Percentiles rank a stretch among this genome's conserved stretches.
phyloP scores from a whole-genome alignment of 2,888 invertebrate species.

The Merodon equestris region DNA sequence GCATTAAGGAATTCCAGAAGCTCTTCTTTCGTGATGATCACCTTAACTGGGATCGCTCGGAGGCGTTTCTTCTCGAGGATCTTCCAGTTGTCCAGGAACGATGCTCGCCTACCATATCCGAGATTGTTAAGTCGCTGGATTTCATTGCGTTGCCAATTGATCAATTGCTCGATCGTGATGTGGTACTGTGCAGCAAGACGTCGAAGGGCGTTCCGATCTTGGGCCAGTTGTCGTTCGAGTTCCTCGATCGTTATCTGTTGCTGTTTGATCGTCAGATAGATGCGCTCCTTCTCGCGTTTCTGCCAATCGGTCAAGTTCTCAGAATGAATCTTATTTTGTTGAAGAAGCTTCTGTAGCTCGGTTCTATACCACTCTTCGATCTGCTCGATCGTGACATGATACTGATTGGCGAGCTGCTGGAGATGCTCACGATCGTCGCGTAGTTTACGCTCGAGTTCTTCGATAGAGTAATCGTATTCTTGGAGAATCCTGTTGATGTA shows the following conservation, averaged over 20 bases:
- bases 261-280: constrained; percentile 71
- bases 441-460: constrained; percentile 74
- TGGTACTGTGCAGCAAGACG: constrained; percentile 72
- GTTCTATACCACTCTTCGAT: constrained; percentile 74
- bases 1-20: constrained; percentile 72
- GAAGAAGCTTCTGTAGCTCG: constrained; percentile 72
- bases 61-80: constrained; percentile 73
- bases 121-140: constrained; percentile 72
- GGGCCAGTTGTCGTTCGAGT: constrained; percentile 71
- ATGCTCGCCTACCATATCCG: constrained; percentile 69
- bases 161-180: constrained; percentile 73
- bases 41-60: constrained; percentile 72
- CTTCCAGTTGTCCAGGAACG: constrained; percentile 71
- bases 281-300: constrained; percentile 72
- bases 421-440: constrained; percentile 71
- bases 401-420: constrained; percentile 71
- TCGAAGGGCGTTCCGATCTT: constrained; percentile 68
- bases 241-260: constrained; percentile 71
- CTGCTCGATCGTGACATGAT: constrained; percentile 72
- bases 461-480: constrained; percentile 74
- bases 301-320: constrained; percentile 74
- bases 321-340: constrained; percentile 71
- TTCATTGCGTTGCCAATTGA: constrained; percentile 73
- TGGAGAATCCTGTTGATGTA: constrained; percentile 73
- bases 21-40: constrained; percentile 74